A percentile compares a stretch with the other conserved stretches of the same genome.
Conservation (phyloP, 2,888 invertebrate genomes). For the Xestobium rufovillosum region DNA sequence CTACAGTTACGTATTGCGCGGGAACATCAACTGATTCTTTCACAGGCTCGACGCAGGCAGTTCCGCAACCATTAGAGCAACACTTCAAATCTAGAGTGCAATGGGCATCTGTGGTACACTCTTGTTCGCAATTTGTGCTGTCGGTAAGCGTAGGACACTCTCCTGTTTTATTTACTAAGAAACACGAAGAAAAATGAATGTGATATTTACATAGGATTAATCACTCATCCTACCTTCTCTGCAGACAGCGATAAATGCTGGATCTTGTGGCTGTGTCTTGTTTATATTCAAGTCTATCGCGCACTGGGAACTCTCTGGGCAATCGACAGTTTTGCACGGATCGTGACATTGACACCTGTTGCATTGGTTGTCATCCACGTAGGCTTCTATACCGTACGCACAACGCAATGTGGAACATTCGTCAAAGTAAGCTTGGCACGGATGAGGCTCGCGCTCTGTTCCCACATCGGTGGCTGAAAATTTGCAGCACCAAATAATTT, state of each 20-base stretch:
- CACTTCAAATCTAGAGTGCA: constrained; percentile 75
- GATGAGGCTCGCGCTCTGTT: constrained; percentile 31
- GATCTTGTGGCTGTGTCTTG: constrained; percentile 30
- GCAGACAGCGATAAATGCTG: constrained; percentile 55
- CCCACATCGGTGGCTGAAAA: background rate
- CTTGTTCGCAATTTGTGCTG: constrained; percentile 54
- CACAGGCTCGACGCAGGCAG: constrained; percentile 57
- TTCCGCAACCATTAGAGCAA: constrained; percentile 71
- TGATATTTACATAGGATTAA: constrained; percentile 10
- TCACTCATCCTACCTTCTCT: constrained; percentile 48
- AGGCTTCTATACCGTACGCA: constrained; percentile 62
- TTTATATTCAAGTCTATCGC: constrained; percentile 53
- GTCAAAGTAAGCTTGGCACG: constrained; percentile 51
- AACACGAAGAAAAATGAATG: constrained; percentile 10
- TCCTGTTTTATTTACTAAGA: constrained; percentile 61
- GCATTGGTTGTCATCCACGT: constrained; percentile 56
- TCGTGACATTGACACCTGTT: constrained; percentile 66
- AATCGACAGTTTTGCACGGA: constrained; percentile 59
- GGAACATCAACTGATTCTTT: constrained; percentile 37
- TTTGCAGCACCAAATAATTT: no score
- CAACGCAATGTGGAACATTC: constrained; percentile 61
- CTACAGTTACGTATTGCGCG: constrained; percentile 34
- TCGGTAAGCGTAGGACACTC: constrained; percentile 52
- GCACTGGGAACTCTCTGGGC: constrained; percentile 61
- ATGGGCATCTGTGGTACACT: constrained; percentile 75